A percentile compares a stretch with the other conserved stretches of the same genome.
These are phyloP conservation scores for Gallirallus australis DNA, from an alignment of 2,797 vertebrate genomes.

Conservation along the genomic window DNA sequence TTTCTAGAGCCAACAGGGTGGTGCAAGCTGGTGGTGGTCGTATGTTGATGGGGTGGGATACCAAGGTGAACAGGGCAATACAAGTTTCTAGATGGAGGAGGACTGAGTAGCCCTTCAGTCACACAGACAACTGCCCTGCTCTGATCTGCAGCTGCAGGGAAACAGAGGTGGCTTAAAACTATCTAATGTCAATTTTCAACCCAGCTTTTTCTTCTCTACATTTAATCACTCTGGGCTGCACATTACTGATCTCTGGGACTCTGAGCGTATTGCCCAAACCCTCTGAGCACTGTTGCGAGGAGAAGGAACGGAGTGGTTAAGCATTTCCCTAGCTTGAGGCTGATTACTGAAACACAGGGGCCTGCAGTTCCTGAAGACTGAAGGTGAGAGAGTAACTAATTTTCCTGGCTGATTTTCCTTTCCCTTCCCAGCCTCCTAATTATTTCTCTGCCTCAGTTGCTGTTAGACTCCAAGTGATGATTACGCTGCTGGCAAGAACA, in stretches of 20 bases:
- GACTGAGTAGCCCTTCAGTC: not conserved
- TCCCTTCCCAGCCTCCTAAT: not conserved
- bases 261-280: not conserved
- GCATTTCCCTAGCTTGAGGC: not conserved
- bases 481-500: not conserved
- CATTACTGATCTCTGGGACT: not conserved
- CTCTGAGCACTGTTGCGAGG: not conserved
- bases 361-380: not conserved
- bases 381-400: not conserved
- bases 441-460: not conserved
- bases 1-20: not conserved
- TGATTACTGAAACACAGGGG: not conserved
- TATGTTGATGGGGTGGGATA: not conserved
- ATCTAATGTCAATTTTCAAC: not conserved
- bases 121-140: not conserved
- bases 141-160: not conserved
- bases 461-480: not conserved
- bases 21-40: not conserved
- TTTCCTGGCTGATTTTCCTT: not conserved
- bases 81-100: accelerated
- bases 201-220: not conserved
- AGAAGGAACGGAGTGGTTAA: not conserved
- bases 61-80: not conserved
- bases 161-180: not conserved
- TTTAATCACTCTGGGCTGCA: not conserved